A percentile compares a stretch with the other conserved stretches of the same genome.
Conservation (phyloP, 2,113 vertebrate species). For the Trichomycterus rosablanca region DNA sequence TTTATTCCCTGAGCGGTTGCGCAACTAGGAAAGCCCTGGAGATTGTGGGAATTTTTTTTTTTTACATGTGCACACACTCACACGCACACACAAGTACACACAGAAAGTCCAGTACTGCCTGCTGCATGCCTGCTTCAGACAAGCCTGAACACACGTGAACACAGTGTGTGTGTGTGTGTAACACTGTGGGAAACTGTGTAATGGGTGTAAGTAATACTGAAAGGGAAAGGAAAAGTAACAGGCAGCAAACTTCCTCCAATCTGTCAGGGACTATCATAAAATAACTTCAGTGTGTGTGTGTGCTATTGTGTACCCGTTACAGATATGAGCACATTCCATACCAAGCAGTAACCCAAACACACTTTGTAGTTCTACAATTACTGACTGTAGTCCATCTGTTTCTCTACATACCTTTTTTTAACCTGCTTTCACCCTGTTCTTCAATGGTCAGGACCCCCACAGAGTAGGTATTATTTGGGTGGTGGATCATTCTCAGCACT, state of each 20-base stretch:
- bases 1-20: not conserved
- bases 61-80: not conserved
- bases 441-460: too few species aligned
- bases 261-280: not conserved
- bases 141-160: not conserved
- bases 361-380: too few species aligned
- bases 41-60: not conserved
- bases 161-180: not conserved
- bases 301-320: too few species aligned
- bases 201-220: not conserved
- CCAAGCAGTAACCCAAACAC: too few species aligned
- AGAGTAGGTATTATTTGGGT: too few species aligned
- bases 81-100: not conserved
- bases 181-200: not conserved
- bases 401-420: too few species aligned
- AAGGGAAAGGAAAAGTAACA: conserved; percentile 2
- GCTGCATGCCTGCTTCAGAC: not conserved
- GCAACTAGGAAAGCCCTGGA: not conserved
- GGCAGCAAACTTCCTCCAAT: not conserved
- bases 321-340: not conserved
- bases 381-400: too few species aligned
- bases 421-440: too few species aligned
- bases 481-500: too few species aligned
- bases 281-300: too few species aligned
- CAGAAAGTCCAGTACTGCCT: too few species aligned